phyloP scores from a whole-genome alignment of 2,113 vertebrate species.

The Myanophis thanlyinensis region DNA sequence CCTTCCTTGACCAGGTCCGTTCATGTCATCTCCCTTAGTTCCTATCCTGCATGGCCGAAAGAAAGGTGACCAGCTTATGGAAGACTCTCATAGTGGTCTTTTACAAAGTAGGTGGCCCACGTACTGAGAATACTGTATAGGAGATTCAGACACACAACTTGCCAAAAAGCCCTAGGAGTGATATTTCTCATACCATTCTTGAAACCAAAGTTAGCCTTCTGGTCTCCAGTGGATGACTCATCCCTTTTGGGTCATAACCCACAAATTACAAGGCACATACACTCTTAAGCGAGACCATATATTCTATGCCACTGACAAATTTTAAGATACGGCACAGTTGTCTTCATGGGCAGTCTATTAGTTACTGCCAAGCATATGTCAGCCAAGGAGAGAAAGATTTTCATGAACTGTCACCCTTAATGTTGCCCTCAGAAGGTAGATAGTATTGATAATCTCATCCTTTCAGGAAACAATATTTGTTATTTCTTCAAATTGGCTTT shows the following conservation, averaged over 20 bases:
- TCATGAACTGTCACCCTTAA: neutral
- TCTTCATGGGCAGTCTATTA: neutral
- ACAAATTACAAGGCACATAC: neutral
- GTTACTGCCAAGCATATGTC: neutral
- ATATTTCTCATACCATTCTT: neutral
- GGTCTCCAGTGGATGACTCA: neutral
- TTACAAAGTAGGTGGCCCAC: neutral
- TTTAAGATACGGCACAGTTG: neutral
- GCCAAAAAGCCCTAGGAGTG: neutral
- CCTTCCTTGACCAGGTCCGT: neutral
- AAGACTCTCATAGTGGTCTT: neutral
- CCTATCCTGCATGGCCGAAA: neutral
- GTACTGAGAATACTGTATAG: neutral
- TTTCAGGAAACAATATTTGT: neutral
- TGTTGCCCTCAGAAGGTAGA: neutral
- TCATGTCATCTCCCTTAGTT: neutral
- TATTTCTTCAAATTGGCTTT: neutral
- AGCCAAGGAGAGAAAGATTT: neutral
- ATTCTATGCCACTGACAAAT: neutral
- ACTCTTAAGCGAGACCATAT: neutral
- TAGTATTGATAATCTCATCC: neutral
- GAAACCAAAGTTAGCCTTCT: neutral
- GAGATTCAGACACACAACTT: neutral
- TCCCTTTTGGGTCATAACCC: neutral
- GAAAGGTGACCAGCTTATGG: neutral